These are phyloP conservation scores for Toxostoma redivivum DNA, from an alignment of 2,113 vertebrate species.

Conservation along the genomic window DNA sequence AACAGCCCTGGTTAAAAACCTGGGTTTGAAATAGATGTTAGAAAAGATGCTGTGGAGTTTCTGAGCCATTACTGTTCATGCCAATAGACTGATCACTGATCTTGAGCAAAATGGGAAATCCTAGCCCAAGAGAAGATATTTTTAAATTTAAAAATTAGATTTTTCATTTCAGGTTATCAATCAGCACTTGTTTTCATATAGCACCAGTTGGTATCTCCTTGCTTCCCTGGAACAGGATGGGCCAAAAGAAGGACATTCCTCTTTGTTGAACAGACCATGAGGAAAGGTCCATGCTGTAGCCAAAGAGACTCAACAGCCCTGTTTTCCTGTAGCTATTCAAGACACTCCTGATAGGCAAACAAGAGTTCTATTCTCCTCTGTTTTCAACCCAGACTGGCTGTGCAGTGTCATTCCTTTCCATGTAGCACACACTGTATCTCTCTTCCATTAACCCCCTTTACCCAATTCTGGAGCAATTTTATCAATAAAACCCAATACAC, in stretches of 20 bases:
- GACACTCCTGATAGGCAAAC: neutral
- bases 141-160: neutral
- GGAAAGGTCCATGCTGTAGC: neutral
- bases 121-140: neutral
- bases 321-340: neutral
- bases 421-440: neutral
- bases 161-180: neutral
- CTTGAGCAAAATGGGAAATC: neutral
- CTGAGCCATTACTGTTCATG: neutral
- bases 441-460: neutral
- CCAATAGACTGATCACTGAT: neutral
- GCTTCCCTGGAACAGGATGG: neutral
- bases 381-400: neutral
- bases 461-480: fast-evolving
- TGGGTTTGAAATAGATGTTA: neutral
- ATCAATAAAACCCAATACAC: neutral
- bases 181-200: neutral
- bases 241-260: neutral
- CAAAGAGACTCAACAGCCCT: neutral
- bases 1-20: neutral
- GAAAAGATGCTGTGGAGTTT: neutral
- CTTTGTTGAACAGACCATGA: neutral
- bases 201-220: neutral
- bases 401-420: neutral
- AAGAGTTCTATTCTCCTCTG: neutral